Base-by-base conservation (phyloP, 2,797 vertebrate species). In the Muraenolepis orangiensis region DNA sequence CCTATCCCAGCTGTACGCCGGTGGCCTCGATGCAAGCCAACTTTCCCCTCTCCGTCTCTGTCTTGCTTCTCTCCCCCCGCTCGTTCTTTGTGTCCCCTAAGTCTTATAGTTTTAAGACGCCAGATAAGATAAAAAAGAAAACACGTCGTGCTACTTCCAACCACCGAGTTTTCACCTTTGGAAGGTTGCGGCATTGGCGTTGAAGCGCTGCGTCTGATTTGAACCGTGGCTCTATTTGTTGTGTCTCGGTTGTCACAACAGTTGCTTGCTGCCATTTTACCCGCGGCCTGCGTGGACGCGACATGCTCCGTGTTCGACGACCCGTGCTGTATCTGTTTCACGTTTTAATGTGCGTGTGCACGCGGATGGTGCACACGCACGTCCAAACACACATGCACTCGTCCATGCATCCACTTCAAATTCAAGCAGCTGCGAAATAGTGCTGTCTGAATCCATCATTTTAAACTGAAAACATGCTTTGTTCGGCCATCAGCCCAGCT, bases 1-100 rank as follows among this genome's bases (percentile, higher is more conserved):
- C 91, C 89, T 82, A 85, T 87, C 86, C 87, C 88, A 89, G 91
- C 89, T 91, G 90, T 86, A 90, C 82, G 88, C 84, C 82, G 81
- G 82, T 88, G 88, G 85, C 84, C 81, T 80, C 36, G 79, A 75
- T 80, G 75, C 79, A 79, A 34, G 87, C 89, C 89, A 91, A 89
- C 85, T 90, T 91, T 88, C 88, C 87, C 85, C 84, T 87, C 79
- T 69, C 30, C 29, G 20, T n/a, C 57, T 64, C 57, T 61, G 57
- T 61, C 57, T 61, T 61, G 23, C 57, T 18, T 64, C 23, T 8
- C 57, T 64, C 40, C 40, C 40, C 40, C 40, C n/a, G n/a, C 57
- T 64, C 57, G n/a, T 13, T 64, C 57, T 10, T 61, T 8, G 26
- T 7, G n/a, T 46, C 11, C 20, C 51, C 10, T 11, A 64, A 64